Base-by-base conservation (phyloP, 2,797 vertebrate species). In the Siniperca undulata region DNA sequence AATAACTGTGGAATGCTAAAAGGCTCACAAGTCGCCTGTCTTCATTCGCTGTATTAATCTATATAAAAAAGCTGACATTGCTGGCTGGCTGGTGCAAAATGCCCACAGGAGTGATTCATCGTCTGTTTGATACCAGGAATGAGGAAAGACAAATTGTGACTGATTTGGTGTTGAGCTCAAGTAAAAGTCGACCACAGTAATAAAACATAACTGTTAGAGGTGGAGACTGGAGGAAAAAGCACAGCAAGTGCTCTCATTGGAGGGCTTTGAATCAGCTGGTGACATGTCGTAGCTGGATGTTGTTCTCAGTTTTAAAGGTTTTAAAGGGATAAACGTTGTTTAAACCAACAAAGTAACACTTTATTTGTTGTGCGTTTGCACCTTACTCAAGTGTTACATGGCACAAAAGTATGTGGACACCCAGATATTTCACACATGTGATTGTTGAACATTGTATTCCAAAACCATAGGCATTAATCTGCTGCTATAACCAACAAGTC, bases 41-140 rank as follows among this genome's bases (percentile, higher is more conserved):
- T 80, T 55, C 72, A 73, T 78, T 73, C 12, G 7, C 64, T 24
- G 30, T 64, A 70, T 83, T 85, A 85, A 84, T 86, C 56, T 80
- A 30, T 72, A 53, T 62, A 42, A 73, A 73, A 79, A 86, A 78
- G 67, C 58, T 81, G 64, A 62, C 64, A 19, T 62, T 44, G 77
- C 74, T 42, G 50, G 44, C 66, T 62, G 68, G 56, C 70, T 55
- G 46, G 53, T n/a, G 30, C 56, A 74, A 76, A 79, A 64, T 75
- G 53, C 36, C 67, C 68, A 67, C 19, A 68, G 71, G 42, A 78
- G 70, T 62, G 34, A 78, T 50, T 59, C 74, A 62, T 73, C 1
- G 16, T 70, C n/a, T 52, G 38, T 70, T 81, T 78, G 78, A 81
- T 70, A 69, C 30, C 48, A 24, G 2, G 46, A 44, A 66, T 61